These are phyloP conservation scores for Acleris holmiana DNA, from an alignment of 2,888 invertebrate species.

Conservation along the genomic window DNA sequence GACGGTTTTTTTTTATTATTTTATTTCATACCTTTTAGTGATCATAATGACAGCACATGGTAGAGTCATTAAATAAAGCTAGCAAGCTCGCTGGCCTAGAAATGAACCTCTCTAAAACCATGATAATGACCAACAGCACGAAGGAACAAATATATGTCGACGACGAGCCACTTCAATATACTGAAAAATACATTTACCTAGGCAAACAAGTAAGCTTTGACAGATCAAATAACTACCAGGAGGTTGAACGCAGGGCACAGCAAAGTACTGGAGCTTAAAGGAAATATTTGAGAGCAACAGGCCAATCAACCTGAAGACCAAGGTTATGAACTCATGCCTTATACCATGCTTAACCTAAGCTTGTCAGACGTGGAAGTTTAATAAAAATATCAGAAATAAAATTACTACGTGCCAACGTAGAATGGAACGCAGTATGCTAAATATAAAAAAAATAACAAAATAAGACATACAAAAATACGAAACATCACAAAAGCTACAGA, in stretches of 20 bases:
- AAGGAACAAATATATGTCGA: background rate
- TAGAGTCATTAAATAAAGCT: constrained; percentile 9
- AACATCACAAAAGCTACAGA: too few relatives aligned
- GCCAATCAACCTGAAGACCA: too few relatives aligned
- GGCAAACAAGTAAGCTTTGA: constrained; percentile 20
- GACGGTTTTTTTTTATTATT: too few relatives aligned
- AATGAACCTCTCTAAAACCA: constrained; percentile 21
- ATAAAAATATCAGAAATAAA: too few relatives aligned
- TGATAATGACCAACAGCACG: constrained; percentile 19
- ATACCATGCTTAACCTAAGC: constrained; percentile 11
- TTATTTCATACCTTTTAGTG: too few relatives aligned
- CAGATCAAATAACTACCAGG: background rate
- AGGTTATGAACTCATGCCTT: constrained; percentile 1
- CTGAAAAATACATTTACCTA: constrained; percentile 6
- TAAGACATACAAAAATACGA: too few relatives aligned
- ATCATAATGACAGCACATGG: constrained; percentile 10
- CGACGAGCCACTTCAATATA: constrained; percentile 6
- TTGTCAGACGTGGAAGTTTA: constrained; percentile 21
- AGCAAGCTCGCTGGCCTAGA: constrained; percentile 17
- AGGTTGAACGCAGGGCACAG: constrained; percentile 8
- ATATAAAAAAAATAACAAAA: too few relatives aligned
- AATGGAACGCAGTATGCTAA: too few relatives aligned
- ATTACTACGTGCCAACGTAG: too few relatives aligned
- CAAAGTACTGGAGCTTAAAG: too few relatives aligned
- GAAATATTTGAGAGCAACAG: too few relatives aligned